Percentiles rank a stretch among this genome's conserved stretches.
Conservation (phyloP, 2,888 invertebrate species). For the Tinea trinotella region DNA sequence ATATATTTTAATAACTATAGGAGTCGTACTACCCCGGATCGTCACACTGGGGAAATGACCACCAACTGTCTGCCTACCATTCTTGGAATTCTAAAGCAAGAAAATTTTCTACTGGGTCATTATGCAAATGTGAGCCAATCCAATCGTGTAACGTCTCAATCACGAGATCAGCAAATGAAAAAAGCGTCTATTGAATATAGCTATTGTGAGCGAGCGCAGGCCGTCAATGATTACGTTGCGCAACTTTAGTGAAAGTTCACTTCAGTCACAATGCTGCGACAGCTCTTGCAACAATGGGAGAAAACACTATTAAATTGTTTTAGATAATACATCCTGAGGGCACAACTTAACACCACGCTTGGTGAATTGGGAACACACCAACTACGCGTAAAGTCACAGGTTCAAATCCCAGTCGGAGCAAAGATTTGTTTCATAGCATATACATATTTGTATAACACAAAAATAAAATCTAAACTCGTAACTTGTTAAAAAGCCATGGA, state of each 20-base stretch:
- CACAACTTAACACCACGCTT: neutral
- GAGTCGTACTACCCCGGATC: too few relatives aligned
- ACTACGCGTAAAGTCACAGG: too few relatives aligned
- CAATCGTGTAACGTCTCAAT: slow-evolving; percentile 50
- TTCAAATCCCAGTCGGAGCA: too few relatives aligned
- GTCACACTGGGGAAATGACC: too few relatives aligned
- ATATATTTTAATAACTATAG: too few relatives aligned
- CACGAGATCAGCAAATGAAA: slow-evolving; percentile 51
- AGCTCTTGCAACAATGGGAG: slow-evolving; percentile 4
- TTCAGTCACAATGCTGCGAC: slow-evolving; percentile 9
- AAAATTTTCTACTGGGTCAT: neutral
- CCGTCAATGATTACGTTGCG: slow-evolving; percentile 57
- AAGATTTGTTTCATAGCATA: too few relatives aligned
- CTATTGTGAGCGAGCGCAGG: slow-evolving; percentile 46
- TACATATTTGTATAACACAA: too few relatives aligned
- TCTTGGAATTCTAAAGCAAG: too few relatives aligned
- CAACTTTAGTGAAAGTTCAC: slow-evolving; percentile 22
- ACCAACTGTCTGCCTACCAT: too few relatives aligned
- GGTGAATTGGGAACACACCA: too few relatives aligned
- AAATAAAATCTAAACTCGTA: too few relatives aligned
- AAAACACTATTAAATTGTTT: neutral
- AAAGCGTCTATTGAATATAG: slow-evolving; percentile 48
- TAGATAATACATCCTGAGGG: slow-evolving; percentile 2
- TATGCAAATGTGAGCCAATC: slow-evolving; percentile 38
- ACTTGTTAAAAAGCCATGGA: too few relatives aligned